Conservation (phyloP, 2,113 vertebrate genomes). For the Albula goreensis region DNA sequence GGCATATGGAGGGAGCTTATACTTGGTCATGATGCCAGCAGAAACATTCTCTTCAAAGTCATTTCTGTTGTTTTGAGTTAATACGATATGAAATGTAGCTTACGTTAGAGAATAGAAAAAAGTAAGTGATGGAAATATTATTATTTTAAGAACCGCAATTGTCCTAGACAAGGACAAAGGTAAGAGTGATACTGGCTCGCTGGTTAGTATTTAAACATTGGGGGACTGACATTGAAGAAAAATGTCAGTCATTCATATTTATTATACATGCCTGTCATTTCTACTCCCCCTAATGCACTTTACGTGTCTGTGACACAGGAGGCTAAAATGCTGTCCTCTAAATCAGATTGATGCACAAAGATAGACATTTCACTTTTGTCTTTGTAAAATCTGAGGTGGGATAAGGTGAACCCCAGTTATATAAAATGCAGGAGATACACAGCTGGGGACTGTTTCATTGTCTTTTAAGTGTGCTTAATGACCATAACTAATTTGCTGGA, state of each 20-base stretch:
- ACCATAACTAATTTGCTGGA: background rate
- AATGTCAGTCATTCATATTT: constrained; percentile 41
- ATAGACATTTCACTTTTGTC: constrained; percentile 37
- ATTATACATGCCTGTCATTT: constrained; percentile 35
- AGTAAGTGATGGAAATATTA: constrained; percentile 13
- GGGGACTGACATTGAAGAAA: constrained; percentile 1
- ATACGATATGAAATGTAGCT: background rate
- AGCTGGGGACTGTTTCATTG: constrained; percentile 24
- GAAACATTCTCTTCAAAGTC: background rate
- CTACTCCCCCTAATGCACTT: background rate
- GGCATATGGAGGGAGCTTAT: background rate
- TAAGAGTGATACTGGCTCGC: constrained; percentile 18
- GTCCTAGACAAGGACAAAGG: constrained; percentile 14
- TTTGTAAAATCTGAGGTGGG: too few species aligned
- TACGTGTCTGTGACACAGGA: background rate
- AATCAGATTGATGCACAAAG: background rate
- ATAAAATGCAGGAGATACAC: constrained; percentile 1
- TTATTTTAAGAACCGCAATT: constrained; percentile 30
- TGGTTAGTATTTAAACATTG: constrained; percentile 5
- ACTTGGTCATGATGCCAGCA: background rate
- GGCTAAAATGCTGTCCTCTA: background rate
- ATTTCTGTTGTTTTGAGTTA: background rate
- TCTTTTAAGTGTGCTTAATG: background rate
- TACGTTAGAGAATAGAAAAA: background rate
- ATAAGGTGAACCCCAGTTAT: background rate